phyloP scores from a whole-genome alignment of 2,888 invertebrate genomes.

The Ypsolopha scabrella region DNA sequence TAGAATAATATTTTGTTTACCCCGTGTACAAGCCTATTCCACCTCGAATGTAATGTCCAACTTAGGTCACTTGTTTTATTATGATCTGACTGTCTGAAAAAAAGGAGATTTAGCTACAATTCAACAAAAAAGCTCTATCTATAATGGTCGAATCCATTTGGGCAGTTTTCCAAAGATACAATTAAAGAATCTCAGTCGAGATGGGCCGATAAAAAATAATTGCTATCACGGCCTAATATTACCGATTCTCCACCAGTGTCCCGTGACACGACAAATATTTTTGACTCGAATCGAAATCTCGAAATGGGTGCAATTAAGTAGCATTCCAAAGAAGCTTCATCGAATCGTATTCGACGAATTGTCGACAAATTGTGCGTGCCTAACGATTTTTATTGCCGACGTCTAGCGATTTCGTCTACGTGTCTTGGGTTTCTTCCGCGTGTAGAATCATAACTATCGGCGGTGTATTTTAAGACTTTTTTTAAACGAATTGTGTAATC shows the following conservation, averaged over 20 bases:
- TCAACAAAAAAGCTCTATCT: background rate
- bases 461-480: background rate
- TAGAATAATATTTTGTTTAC: too few relatives aligned
- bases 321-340: constrained; percentile 17
- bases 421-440: background rate
- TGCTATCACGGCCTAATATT: background rate
- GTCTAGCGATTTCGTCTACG: background rate
- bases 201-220: background rate
- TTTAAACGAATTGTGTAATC: background rate
- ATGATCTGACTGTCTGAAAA: too few relatives aligned
- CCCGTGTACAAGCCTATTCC: too few relatives aligned
- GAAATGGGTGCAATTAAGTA: constrained; percentile 40
- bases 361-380: background rate
- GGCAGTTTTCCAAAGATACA: too few relatives aligned
- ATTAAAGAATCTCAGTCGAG: too few relatives aligned
- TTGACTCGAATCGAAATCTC: constrained; percentile 23
- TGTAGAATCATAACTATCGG: background rate
- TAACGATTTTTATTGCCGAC: background rate
- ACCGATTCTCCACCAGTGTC: constrained; percentile 3
- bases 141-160: background rate
- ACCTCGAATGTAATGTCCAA: too few relatives aligned
- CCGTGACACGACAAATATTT: constrained; percentile 20
- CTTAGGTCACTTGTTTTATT: too few relatives aligned
- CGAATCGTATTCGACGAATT: background rate
- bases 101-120: too few relatives aligned